Evolutionary conservation across 2,888 invertebrate genomes (phyloP), one percentile per base, ranked within the genome.

Genomic region (Panzeria rudis): DNA sequence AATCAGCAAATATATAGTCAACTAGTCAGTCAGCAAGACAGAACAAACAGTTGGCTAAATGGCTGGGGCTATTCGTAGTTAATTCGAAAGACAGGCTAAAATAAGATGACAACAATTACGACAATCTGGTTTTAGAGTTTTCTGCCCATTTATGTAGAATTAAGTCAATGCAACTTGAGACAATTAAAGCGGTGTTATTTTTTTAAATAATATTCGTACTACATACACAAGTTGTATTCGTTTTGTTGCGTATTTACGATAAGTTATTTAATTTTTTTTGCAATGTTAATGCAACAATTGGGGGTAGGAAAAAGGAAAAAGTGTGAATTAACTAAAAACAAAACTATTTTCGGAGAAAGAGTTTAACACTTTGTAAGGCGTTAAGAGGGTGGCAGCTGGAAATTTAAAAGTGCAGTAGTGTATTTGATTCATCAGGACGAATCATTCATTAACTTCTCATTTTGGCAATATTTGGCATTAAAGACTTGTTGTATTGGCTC

Each of bases 91-190:
- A 56, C 72, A 56, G 71, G 64, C 78, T 73, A 71, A 52, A 72
- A 72, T 79, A 62, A 73, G 77, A 84, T 75, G 81, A 78, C 64
- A 47, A 50, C 47, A 64, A 75, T 59, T 68, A 75, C 73, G 77
- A 81, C 73, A 73, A 80, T 83, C 80, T 84, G 77, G 82, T 85
- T 85, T 85, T 75, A 82, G 52, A 69, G 56, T 61, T 73, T 82
- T 82, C 75, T 79, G 64, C 82, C 84, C 84, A 85, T 85, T 85
- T 82, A 82, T 82, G 84, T 78, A 82, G 78, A 85, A 85, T 82
- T 79, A 59, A 82, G 85, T 82, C 85, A 85, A 79, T 85, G 85
- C 78, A 85, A 85, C 82, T 75, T 79, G 82, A 75, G 75, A 71
- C 85, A 85, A 85, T 85, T 85, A 85, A 79, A 79, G 71, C 75